Conservation (phyloP, 2,888 invertebrate genomes). For the Noctua comes region DNA sequence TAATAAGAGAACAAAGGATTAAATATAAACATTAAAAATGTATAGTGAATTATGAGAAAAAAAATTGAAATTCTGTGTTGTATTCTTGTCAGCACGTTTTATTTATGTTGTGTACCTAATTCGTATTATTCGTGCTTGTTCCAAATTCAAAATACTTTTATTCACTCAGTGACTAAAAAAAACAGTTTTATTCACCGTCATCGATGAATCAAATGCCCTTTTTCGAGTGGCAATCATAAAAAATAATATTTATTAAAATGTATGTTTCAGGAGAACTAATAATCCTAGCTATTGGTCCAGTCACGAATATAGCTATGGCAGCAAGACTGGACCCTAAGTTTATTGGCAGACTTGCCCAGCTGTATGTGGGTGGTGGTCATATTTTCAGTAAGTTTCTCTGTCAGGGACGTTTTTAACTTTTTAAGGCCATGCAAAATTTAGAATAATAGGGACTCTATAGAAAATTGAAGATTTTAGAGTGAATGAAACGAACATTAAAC, state of each 20-base stretch:
- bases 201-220: too few relatives aligned
- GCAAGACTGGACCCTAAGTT: constrained; percentile 92
- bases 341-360: constrained; percentile 90
- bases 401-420: background rate
- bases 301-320: constrained; percentile 95
- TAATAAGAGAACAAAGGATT: too few relatives aligned
- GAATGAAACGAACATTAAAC: background rate
- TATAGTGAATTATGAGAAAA: too few relatives aligned
- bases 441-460: background rate
- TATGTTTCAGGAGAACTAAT: constrained; percentile 88
- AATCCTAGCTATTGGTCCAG: constrained; percentile 92
- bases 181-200: too few relatives aligned
- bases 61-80: too few relatives aligned
- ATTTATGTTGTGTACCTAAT: too few relatives aligned
- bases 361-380: constrained; percentile 95
- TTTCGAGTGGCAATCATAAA: too few relatives aligned
- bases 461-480: background rate
- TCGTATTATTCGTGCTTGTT: too few relatives aligned
- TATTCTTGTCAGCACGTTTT: too few relatives aligned
- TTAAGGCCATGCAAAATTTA: background rate
- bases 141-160: too few relatives aligned
- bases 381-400: constrained; percentile 78
- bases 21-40: too few relatives aligned
- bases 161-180: too few relatives aligned
- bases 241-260: background rate